Evolutionary conservation across 2,888 invertebrate species (phyloP), one percentile per base, ranked within the genome.

Genomic region (Clitarchus hookeri): DNA sequence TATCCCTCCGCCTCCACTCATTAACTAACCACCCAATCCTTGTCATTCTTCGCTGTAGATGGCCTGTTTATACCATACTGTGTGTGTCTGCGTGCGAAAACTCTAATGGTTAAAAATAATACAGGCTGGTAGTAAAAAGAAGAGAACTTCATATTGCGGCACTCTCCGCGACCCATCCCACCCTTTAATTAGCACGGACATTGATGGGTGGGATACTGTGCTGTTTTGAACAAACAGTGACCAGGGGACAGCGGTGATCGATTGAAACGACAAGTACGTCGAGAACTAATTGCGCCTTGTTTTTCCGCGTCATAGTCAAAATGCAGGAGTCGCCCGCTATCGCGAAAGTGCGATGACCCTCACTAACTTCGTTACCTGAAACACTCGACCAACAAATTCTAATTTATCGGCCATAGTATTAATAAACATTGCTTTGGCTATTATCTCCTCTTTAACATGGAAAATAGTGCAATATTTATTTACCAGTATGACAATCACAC

Each of bases 231-330:
- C 65, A 23, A 65, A 65, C 65, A n/a, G 65, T 1, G 8, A 23
- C 65, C 65, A n/a, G 19, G 65, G 65, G 65, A 65, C 65, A 65
- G 23, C 8, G 65, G 23, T 65, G 65, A 65, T 65, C 65, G 65
- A n/a, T 65, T 19, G 6, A 19, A 65, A 19, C 11, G 65, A 65
- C 8, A 65, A 65, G 12, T 65, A n/a, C 8, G 8, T 6, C 65
- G 65, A 19, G 19, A n/a, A n/a, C 65, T 65, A 65, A 65, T 65
- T 65, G 65, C 65, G 65, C 65, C 65, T 65, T 65, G 65, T 65
- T 65, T 65, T 65, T 65, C n/a, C 3, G 65, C 65, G 23, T n/a
- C 23, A n/a, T n/a, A n/a, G 65, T 6, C n/a, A 8, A 19, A 65
- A 65, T 19, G 65, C 65, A 65, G 65, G 65, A 65, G 65, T 19